Conservation (phyloP, 2,797 vertebrate species). For the Meda fulgida region DNA sequence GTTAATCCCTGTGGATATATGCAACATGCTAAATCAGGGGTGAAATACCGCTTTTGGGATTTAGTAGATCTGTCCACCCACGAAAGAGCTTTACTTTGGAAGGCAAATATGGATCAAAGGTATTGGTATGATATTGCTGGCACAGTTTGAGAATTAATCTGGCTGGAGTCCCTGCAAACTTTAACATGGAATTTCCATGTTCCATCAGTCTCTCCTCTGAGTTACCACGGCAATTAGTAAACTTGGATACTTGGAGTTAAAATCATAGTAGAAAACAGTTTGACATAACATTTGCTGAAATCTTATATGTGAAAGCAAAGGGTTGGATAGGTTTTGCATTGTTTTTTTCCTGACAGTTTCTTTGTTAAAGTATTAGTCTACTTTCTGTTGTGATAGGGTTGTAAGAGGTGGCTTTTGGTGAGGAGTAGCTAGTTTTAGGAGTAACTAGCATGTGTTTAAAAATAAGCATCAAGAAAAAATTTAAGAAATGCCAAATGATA, state of each 20-base stretch:
- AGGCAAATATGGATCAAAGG: conserved; percentile 41
- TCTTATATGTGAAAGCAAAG: conserved; percentile 5
- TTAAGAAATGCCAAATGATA: neutral
- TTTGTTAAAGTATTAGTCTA: neutral
- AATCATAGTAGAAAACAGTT: neutral
- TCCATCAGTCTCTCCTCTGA: conserved; percentile 7
- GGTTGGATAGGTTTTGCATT: neutral
- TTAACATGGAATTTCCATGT: conserved; percentile 13
- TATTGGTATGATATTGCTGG: conserved; percentile 31
- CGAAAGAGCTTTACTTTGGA: conserved; percentile 30
- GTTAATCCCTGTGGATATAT: conserved; percentile 25
- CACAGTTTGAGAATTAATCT: conserved; percentile 8
- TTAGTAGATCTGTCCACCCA: conserved; percentile 20
- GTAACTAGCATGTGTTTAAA: neutral
- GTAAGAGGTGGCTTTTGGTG: neutral
- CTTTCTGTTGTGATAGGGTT: conserved; percentile 5
- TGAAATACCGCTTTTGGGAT: conserved; percentile 31
- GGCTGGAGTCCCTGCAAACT: conserved; percentile 15
- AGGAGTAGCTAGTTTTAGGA: conserved; percentile 1
- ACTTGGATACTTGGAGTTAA: neutral
- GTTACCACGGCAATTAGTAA: neutral
- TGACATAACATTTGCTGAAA: neutral
- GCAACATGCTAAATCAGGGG: neutral
- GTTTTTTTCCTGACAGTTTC: neutral
- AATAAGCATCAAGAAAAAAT: neutral